Evolutionary conservation across 2,113 vertebrate genomes (phyloP), one percentile per base, ranked within the genome.

Genomic region (Ranitomeya variabilis): DNA sequence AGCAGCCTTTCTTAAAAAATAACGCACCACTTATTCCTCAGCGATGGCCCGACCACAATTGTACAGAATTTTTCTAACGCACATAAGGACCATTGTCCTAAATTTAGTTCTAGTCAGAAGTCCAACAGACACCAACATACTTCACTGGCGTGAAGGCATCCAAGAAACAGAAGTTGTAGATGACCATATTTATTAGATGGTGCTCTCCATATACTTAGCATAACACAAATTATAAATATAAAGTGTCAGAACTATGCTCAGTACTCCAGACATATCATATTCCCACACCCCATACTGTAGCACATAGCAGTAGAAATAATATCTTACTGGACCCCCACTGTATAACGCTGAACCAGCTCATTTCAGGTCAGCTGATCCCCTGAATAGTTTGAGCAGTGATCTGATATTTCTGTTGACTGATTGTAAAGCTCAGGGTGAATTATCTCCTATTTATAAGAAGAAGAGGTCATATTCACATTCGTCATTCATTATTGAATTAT

Each of bases 391-490:
- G 18, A 21, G 54, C 31, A 45, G 84, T 15, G 54, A 86, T 62
- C 54, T 86, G 84, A 86, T 76, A 77, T 26, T 37, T 86, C n/a
- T 37, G 71, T 60, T 86, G 69, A 86, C 57, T 76, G 84, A 85
- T 37, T 74, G 14, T 62, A 51, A 83, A 69, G 62, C 45, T 66
- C 54, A 45, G 12, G 60, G 64, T 37, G 15, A 31, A 26, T 54
- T 54, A 69, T 83, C 21, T 69, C 51, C 82, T 69, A 83, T 69
- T 54, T 83, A 52, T 83, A 66, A 67, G 45, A 67, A 67, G 62
- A n/a, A 23, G 8, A 6, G 18, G 12, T 52, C 1, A 66, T 52
- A 21, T 21, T 76, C 18, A 52, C 45, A 13, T 76, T 52, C 31
- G 18, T 60, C 54, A 55, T 11, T 78, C 11, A 57, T 79, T 21